Evolutionary conservation across 64 coral and sea anemone genomes (phyloP), one percentile per base, ranked within the genome.

Genomic region (Montipora foliosa): DNA sequence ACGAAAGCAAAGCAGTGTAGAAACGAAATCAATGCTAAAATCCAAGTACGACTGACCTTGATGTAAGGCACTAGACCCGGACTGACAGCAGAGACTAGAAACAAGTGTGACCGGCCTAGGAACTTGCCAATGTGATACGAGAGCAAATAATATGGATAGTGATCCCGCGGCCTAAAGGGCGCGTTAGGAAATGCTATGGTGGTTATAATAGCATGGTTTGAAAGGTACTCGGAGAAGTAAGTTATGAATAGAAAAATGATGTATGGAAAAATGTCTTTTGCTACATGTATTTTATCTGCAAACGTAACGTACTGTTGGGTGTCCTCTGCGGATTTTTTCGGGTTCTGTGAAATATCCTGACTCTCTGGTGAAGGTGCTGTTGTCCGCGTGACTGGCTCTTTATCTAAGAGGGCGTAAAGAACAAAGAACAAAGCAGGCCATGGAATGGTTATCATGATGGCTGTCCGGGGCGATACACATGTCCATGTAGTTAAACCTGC

Each of bases 131-230:
- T 69, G 24, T 97, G 92, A 91, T 97, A 97, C 6, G 89, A 24
- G 21, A 87, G 86, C 71, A 97, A 91, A 75, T 97, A 97, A 68
- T 97, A 96, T 2, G 93, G 83, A 59, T 97, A 97, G 73, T 97
- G 95, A n/a, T 97, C 95, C 61, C 95, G 81, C 22, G 95, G 95
- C 8, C 25, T 87, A n/a, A 97, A 91, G 2, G 82, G 70, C 59
- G 92, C 82, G 8, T 89, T 94, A 55, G 82, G 82, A 60, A 91
- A 97, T 6, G 92, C 85, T 12, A 97, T 51, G 11, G 95, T 95
- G 62, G 96, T 98, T 0, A 98, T 92, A 45, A 98, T 89, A 25
- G 96, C 86, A 37, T 98, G 96, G 67, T 98, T 98, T 24, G 96
- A 83, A 47, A 98, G 78, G 71, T 98, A 98, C 75, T 98, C 96